Conservation (phyloP, 2,888 invertebrate genomes). For the Nymphalis urticae region DNA sequence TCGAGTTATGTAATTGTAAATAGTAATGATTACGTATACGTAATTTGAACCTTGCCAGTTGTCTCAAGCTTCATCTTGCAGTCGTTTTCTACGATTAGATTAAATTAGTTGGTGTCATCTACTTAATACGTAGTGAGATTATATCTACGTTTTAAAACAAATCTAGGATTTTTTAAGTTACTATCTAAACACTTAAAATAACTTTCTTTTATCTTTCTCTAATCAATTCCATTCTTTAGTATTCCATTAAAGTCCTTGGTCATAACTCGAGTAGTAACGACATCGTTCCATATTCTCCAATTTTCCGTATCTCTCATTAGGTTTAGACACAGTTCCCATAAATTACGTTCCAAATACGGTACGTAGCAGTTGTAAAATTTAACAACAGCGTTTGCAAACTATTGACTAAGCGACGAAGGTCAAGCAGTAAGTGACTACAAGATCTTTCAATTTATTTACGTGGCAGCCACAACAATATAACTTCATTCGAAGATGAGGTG, state of each 20-base stretch:
- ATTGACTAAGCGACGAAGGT: background rate
- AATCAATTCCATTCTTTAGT: conserved; percentile 62
- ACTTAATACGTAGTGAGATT: conserved; percentile 34
- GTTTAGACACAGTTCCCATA: conserved; percentile 23
- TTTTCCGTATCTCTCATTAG: conserved; percentile 14
- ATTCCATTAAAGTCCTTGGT: conserved; percentile 15
- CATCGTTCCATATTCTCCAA: conserved; percentile 4
- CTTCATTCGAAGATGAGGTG: background rate
- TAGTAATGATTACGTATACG: conserved; percentile 54
- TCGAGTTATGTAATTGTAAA: conserved; percentile 36
- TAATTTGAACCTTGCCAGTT: conserved; percentile 51
- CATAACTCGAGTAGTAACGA: conserved; percentile 20
- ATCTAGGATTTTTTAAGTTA: conserved; percentile 40
- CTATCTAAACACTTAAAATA: conserved; percentile 40
- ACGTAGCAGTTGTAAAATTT: conserved; percentile 14
- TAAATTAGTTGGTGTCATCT: conserved; percentile 41
- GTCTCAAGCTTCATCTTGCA: conserved; percentile 30
- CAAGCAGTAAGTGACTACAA: background rate
- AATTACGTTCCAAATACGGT: conserved; percentile 28
- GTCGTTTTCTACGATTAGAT: conserved; percentile 34
- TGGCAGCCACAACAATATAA: background rate
- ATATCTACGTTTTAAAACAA: conserved; percentile 35
- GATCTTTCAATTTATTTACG: background rate
- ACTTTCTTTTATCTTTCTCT: conserved; percentile 46
- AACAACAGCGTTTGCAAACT: conserved; percentile 1